These are phyloP conservation scores for Tachina fera DNA, from an alignment of 2,888 invertebrate genomes.

Conservation along the genomic window DNA sequence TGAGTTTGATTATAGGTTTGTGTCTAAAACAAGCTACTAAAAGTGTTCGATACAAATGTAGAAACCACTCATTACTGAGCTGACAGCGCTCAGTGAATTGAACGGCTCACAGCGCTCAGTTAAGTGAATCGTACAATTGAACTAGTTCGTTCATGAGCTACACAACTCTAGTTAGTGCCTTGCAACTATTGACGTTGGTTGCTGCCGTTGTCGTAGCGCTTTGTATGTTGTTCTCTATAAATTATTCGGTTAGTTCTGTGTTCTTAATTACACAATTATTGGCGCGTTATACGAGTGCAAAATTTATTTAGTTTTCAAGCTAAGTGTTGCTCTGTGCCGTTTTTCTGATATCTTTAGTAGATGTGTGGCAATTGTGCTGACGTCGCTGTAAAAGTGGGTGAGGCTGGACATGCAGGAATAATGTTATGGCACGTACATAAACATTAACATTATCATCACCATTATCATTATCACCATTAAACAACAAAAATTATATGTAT, in stretches of 20 bases:
- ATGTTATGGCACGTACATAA: constrained; percentile 8
- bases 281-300: constrained; percentile 65
- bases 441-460: background rate
- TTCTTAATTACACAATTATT: constrained; percentile 70
- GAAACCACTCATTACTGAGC: too few relatives aligned
- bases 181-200: constrained; percentile 21
- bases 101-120: too few relatives aligned
- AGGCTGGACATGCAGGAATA: constrained; percentile 34
- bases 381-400: constrained; percentile 36
- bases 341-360: constrained; percentile 9
- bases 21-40: too few relatives aligned
- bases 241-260: constrained; percentile 67
- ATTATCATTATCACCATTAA: constrained; percentile 14
- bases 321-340: constrained; percentile 14
- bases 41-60: too few relatives aligned
- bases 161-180: too few relatives aligned
- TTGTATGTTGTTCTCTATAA: constrained; percentile 50
- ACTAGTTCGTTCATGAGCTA: too few relatives aligned
- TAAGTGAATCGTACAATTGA: too few relatives aligned
- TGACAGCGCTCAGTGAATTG: too few relatives aligned
- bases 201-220: constrained; percentile 3
- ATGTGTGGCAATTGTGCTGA: constrained; percentile 36
- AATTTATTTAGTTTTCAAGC: constrained; percentile 15
- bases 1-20: too few relatives aligned
- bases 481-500: constrained; percentile 15